A percentile compares a stretch with the other conserved stretches of the same genome.
Evolutionary conservation across 2,797 vertebrate species (phyloP).

Genomic region (Sylvia borin): DNA sequence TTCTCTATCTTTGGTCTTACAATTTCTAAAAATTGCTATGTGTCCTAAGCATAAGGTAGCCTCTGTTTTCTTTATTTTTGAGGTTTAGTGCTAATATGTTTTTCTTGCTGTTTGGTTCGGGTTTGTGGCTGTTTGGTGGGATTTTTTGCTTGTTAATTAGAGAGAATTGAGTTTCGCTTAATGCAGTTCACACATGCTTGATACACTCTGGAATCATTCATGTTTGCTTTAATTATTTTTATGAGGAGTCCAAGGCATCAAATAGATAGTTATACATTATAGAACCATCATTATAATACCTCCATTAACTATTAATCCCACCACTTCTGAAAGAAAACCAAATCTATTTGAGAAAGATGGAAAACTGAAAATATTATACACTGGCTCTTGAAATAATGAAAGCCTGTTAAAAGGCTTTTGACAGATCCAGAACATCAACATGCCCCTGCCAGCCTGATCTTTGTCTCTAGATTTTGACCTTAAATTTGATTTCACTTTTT

Average conservation of each 20-base stretch:
- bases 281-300: neutral
- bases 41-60: neutral
- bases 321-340: neutral
- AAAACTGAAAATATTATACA: neutral
- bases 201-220: neutral
- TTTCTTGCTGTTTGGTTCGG: rapidly evolving
- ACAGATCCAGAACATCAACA: neutral
- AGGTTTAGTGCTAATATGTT: rapidly evolving
- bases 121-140: neutral
- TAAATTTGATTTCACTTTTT: neutral
- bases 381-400: neutral
- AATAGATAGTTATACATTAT: neutral
- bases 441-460: neutral
- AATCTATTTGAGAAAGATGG: neutral
- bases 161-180: neutral
- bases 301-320: neutral
- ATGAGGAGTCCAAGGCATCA: neutral
- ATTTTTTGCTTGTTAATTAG: neutral
- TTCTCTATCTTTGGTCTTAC: neutral
- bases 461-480: neutral
- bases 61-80: neutral
- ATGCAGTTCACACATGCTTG: neutral
- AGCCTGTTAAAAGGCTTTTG: neutral
- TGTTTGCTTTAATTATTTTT: neutral
- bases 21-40: neutral